Conservation (phyloP, 2,797 vertebrate species). For the Aeoliscus strigatus region DNA sequence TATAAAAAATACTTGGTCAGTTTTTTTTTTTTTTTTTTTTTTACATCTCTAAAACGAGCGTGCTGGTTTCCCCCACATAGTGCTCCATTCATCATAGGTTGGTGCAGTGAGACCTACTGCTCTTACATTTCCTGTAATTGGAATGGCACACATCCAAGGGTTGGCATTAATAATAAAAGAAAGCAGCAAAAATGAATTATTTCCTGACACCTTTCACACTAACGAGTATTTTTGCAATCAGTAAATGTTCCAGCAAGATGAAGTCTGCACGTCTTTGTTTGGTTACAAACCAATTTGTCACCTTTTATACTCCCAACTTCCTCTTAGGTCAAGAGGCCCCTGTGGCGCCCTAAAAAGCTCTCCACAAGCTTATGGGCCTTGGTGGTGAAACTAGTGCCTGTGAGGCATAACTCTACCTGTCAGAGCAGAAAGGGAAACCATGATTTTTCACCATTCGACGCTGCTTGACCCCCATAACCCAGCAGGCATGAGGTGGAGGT, state of each 20-base stretch:
- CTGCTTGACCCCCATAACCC: conserved; percentile 39
- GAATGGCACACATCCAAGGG: conserved; percentile 83
- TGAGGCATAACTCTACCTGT: conserved; percentile 65
- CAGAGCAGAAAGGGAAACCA: conserved; percentile 57
- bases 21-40: too few species aligned
- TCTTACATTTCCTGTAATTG: conserved; percentile 84
- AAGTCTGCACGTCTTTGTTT: conserved; percentile 59
- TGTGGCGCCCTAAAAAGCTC: conserved; percentile 61
- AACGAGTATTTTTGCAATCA: conserved; percentile 44
- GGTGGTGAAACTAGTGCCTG: conserved; percentile 66
- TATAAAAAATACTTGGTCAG: conserved; percentile 74
- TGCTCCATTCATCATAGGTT: conserved; percentile 90
- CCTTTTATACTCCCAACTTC: conserved; percentile 61
- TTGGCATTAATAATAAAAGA: conserved; percentile 81
- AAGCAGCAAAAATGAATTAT: conserved; percentile 79
- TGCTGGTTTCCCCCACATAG: conserved; percentile 87
- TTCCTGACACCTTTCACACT: conserved; percentile 74
- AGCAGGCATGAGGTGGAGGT: conserved; percentile 37
- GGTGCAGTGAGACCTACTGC: conserved; percentile 80
- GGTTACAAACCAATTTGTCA: conserved; percentile 65
- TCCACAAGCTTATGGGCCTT: conserved; percentile 56
- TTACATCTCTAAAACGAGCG: conserved; percentile 82
- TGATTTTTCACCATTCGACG: conserved; percentile 40
- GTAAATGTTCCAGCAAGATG: conserved; percentile 31
- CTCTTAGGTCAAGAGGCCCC: conserved; percentile 67